A percentile compares a stretch with the other conserved stretches of the same genome.
Conservation (phyloP, 2,797 vertebrate species). For the Todus mexicanus region DNA sequence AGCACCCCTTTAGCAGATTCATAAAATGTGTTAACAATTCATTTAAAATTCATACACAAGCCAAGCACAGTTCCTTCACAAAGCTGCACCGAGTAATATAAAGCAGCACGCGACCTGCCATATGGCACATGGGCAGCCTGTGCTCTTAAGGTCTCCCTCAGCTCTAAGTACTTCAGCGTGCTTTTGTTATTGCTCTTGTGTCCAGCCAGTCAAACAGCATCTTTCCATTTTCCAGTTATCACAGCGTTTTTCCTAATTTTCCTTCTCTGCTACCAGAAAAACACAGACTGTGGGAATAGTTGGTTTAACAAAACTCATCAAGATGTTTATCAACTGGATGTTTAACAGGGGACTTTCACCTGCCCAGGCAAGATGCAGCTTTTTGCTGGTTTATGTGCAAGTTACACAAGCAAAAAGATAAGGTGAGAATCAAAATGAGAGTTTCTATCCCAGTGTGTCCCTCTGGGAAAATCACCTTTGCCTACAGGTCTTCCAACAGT, state of each 20-base stretch:
- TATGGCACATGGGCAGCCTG: neutral
- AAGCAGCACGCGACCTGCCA: constrained; percentile 11
- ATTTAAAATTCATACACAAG: constrained; percentile 40
- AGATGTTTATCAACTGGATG: neutral
- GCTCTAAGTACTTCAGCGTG: neutral
- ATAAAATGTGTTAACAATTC: constrained; percentile 69
- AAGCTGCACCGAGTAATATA: neutral
- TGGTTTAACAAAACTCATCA: neutral
- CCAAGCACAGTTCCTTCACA: neutral
- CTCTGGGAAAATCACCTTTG: neutral
- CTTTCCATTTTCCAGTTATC: neutral
- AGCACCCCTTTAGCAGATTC: constrained; percentile 53
- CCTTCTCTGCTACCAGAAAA: neutral
- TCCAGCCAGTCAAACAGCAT: neutral
- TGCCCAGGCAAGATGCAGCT: neutral
- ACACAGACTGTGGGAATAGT: rapidly evolving
- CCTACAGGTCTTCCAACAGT: neutral
- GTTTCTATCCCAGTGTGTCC: neutral
- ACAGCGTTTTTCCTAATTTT: rapidly evolving
- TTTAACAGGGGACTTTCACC: neutral
- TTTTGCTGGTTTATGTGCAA: neutral
- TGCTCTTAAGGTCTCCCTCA: neutral
- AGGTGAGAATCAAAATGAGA: neutral
- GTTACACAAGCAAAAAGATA: neutral
- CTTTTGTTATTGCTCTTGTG: neutral